Base-by-base conservation (phyloP, 2,797 vertebrate species). In the Synaphobranchus kaupii region DNA sequence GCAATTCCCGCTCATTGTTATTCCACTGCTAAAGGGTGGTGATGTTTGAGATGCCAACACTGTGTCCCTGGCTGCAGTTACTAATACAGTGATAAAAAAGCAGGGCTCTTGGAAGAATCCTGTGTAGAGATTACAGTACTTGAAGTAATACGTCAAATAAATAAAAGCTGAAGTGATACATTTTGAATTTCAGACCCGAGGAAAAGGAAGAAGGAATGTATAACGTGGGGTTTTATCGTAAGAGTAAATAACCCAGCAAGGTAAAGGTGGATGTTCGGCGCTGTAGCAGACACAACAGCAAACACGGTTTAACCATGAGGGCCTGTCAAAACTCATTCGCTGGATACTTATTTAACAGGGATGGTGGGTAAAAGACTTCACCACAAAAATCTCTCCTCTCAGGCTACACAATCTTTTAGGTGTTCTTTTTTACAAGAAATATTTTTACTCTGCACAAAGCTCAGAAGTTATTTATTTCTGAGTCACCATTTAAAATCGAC, bases 1-100 rank as follows among this genome's bases (percentile, higher is more conserved):
- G 88, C 90, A 88, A 88, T 87, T 90, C 52, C 48, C 80, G 84
- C 91, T 94, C 93, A 94, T 91, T 94, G 93, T 92, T 92, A 94
- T 94, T 92, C 91, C 0, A 56, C 0, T 89, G 92, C 91, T 91
- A 92, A 92, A 73, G 90, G 93, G 92, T 93, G 92, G 90, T 91
- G 92, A 90, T 90, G 94, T 93, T 91, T 92, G 92, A 92, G 94
- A 93, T 88, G 90, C 91, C 94, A 89, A 90, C 90, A 82, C 93
- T 13, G 87, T 50, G 87, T 87, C 93, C 91, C 92, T 96, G 93
- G 94, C 88, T 15, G 1, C 66, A 89, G 92, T 94, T 91, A 95
- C 93, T 94, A 95, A 95, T 20, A 1, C 12, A 78, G 90, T 25
- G 88, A 93, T 93, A 93, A 88, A 85, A 85, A 92, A 94, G 92